Evolutionary conservation across 1,140 invertebrate genomes (phyloP), one percentile per base, ranked within the genome.

Genomic region (Sweltsa coloradensis): DNA sequence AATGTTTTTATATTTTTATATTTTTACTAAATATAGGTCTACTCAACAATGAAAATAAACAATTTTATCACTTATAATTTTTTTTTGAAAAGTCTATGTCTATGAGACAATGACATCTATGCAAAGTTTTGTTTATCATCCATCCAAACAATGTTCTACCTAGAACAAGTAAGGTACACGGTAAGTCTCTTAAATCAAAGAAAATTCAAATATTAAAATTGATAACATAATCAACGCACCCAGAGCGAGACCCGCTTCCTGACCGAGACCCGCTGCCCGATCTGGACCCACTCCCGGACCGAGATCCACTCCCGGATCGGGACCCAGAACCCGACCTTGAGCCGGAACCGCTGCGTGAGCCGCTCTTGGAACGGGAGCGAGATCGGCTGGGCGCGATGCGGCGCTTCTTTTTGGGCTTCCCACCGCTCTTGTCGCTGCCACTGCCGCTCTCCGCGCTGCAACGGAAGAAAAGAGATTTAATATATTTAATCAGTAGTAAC

Each of bases 381-480:
- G 57, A 64, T 45, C 51, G 37, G 16, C 50, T 53, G n/a, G 34
- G 60, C 53, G 51, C 54, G 58, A 55, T 70, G 62, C 53, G 56
- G 51, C 57, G 36, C 72, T 72, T 58, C 56, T 41, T 53, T 56
- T 46, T 53, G n/a, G n/a, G n/a, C 62, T 58, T 50, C 64, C 52
- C 51, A 40, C 58, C 61, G 36, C 62, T 61, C 0, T 57, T 54
- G 24, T 57, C 67, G 53, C 67, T 64, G 31, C 69, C 73, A 47
- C 67, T 67, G 22, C 70, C 76, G 45, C 72, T 74, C 47, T 74
- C 74, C 52, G 72, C 73, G 5, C 59, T 69, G 42, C 42, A 53
- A 51, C 34, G 18, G 14, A 14, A 1, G 9, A 19, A 1, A 34
- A 16, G 6, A 24, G 6, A 36, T 14, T 4, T 21, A 41, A 11